These are phyloP conservation scores for Stictocephala bisonia DNA, from an alignment of 2,888 invertebrate species.

Conservation along the genomic window DNA sequence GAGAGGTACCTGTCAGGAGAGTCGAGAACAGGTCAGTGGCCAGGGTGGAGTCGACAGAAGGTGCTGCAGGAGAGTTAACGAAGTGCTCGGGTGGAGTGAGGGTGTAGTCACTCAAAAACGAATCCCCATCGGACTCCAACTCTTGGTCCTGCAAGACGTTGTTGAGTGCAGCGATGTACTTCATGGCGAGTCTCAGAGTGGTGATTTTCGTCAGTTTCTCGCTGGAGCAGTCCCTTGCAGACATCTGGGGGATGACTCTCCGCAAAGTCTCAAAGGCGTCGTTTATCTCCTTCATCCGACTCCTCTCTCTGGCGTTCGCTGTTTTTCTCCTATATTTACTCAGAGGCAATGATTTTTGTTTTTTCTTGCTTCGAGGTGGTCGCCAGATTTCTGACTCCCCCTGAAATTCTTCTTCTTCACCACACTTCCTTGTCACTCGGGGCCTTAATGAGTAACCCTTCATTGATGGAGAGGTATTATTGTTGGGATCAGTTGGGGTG, in stretches of 20 bases:
- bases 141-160: constrained; percentile 66
- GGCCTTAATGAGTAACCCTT: constrained; percentile 78
- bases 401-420: constrained; percentile 60
- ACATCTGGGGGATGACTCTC: constrained; percentile 75
- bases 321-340: constrained; percentile 92
- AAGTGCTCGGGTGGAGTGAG: constrained; percentile 49
- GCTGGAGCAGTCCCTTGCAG: constrained; percentile 63
- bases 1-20: not conserved
- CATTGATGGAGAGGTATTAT: constrained; percentile 61
- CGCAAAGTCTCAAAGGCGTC: constrained; percentile 86
- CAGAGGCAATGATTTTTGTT: constrained; percentile 75
- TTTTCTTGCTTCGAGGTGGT: constrained; percentile 63
- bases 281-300: constrained; percentile 91
- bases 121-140: constrained; percentile 61
- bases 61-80: constrained; percentile 44
- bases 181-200: constrained; percentile 86
- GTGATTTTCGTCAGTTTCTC: constrained; percentile 92
- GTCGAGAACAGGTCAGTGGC: not conserved
- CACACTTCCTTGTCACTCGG: constrained; percentile 71
- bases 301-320: constrained; percentile 88
- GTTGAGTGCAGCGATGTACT: constrained; percentile 82
- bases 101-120: constrained; percentile 61
- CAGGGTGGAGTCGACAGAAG: not conserved
- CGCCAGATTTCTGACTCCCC: constrained; percentile 56
- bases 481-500: constrained; percentile 62